phyloP scores from a whole-genome alignment of 2,113 vertebrate species.

The Nycticryphes semicollaris region DNA sequence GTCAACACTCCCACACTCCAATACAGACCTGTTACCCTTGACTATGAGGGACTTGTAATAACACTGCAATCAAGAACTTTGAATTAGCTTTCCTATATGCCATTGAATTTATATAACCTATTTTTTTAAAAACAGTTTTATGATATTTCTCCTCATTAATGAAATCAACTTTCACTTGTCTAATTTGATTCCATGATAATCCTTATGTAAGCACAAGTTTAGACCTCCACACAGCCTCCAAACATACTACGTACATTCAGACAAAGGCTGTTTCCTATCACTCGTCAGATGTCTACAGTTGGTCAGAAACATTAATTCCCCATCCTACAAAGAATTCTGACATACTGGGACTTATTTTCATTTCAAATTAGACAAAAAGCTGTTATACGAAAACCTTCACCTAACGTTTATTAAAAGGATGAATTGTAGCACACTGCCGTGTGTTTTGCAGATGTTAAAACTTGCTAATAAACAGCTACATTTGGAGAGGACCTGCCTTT shows the following conservation, averaged over 20 bases:
- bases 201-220: background rate
- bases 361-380: background rate
- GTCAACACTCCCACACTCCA: background rate
- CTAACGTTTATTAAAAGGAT: background rate
- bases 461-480: background rate
- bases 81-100: background rate
- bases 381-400: background rate
- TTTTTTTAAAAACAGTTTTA: background rate
- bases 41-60: background rate
- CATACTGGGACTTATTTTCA: background rate
- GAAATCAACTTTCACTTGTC: background rate
- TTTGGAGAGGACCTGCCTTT: background rate
- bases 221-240: background rate
- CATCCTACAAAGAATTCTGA: background rate
- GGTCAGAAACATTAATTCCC: background rate
- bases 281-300: background rate
- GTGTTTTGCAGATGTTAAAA: conserved; percentile 24
- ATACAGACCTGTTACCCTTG: background rate
- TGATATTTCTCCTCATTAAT: background rate
- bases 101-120: background rate
- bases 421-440: background rate
- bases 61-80: background rate
- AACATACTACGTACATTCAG: background rate
- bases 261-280: background rate
- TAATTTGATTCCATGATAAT: background rate